Conservation (phyloP, 2,888 invertebrate genomes). For the Drosophila stalkeri region DNA sequence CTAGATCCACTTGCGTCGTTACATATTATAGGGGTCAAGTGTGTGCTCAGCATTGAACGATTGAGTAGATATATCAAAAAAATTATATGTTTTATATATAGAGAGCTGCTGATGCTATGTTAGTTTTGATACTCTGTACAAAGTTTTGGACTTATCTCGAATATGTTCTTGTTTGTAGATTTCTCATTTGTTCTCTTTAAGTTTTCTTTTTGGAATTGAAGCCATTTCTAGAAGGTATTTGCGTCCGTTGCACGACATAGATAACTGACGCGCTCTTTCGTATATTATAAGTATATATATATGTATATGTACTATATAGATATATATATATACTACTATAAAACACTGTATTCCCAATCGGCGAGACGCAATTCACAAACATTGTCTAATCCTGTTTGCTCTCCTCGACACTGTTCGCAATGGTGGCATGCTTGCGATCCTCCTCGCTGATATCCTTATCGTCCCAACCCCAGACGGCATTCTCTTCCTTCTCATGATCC, state of each 20-base stretch:
- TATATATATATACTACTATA: conserved; percentile 45
- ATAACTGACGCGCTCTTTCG: conserved; percentile 40
- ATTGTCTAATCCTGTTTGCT: conserved; percentile 77
- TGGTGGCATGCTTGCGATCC: conserved; percentile 87
- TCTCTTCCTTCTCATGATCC: conserved; percentile 85
- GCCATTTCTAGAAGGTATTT: conserved; percentile 50
- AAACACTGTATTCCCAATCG: conserved; percentile 69
- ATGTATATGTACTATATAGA: conserved; percentile 4
- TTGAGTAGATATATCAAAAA: conserved; percentile 16
- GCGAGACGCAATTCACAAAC: conserved; percentile 38
- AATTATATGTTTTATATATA: conserved; percentile 9
- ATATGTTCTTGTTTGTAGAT: conserved; percentile 45
- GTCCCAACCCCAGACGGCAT: conserved; percentile 93
- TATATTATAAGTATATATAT: conserved; percentile 39
- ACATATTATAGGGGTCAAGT: conserved; percentile 28
- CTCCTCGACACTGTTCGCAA: conserved; percentile 63
- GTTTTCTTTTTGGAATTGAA: conserved; percentile 70
- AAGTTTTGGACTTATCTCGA: conserved; percentile 60
- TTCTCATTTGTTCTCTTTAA: conserved; percentile 23
- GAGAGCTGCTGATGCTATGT: conserved; percentile 18
- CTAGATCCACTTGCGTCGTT: conserved; percentile 78
- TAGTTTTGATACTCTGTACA: conserved; percentile 24
- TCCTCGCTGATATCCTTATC: conserved; percentile 91
- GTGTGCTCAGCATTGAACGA: conserved; percentile 45
- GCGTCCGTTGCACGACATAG: conserved; percentile 36